Conservation (phyloP, 2,113 vertebrate genomes). For the Ceuthmochares aereus region DNA sequence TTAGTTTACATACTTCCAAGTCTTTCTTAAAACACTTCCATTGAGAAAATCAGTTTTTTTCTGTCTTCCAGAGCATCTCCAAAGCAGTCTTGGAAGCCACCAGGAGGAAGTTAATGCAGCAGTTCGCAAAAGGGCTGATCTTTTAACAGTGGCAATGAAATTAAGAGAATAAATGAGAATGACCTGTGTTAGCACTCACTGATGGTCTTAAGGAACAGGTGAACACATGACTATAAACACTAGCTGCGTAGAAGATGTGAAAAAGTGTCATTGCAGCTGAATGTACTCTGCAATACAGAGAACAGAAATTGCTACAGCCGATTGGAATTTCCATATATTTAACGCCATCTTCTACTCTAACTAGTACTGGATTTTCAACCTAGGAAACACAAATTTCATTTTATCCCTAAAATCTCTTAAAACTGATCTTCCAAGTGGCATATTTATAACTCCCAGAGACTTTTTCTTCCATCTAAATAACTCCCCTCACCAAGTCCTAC, state of each 20-base stretch:
- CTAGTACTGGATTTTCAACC: not conserved
- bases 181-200: not conserved
- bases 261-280: not conserved
- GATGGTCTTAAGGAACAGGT: not conserved
- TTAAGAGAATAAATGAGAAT: not conserved
- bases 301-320: not conserved
- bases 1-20: not conserved
- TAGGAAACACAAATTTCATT: not conserved
- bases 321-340: not conserved
- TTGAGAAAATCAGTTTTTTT: not conserved
- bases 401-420: not conserved
- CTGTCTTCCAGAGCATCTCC: not conserved
- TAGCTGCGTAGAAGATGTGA: not conserved
- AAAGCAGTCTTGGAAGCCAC: not conserved
- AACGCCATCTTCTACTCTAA: not conserved
- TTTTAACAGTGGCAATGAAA: not conserved
- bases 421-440: not conserved
- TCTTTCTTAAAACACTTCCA: not conserved
- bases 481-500: fast-evolving
- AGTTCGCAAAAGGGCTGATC: not conserved
- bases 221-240: not conserved
- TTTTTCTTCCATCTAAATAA: not conserved
- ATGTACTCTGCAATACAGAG: not conserved
- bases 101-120: not conserved
- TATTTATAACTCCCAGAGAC: not conserved